These are phyloP conservation scores for Hylaeus anthracinus DNA, from an alignment of 1,140 invertebrate species.

Conservation along the genomic window DNA sequence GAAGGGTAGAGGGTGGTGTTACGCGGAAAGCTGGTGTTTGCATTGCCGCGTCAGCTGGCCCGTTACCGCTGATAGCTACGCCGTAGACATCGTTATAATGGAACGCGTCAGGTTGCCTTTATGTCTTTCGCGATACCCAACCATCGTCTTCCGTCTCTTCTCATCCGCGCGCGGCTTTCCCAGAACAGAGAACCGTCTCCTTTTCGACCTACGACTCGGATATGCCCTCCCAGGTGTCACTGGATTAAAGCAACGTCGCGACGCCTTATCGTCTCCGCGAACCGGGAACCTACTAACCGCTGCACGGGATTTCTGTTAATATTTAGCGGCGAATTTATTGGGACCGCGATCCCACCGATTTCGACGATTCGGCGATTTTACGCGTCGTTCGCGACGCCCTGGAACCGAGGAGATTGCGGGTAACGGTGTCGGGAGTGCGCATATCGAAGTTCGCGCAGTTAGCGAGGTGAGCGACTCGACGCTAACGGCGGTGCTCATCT, in stretches of 20 bases:
- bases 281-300: background rate
- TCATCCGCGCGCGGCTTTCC: background rate
- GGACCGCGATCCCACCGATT: too few species aligned
- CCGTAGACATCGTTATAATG: slow-evolving; percentile 69
- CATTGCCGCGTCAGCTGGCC: slow-evolving; percentile 69
- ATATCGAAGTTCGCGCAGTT: too few species aligned
- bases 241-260: slow-evolving; percentile 7
- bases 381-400: too few species aligned
- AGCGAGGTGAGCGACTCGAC: too few species aligned
- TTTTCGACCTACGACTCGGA: background rate
- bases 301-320: background rate
- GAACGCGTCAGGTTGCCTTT: slow-evolving; percentile 72
- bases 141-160: slow-evolving; percentile 8
- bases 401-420: too few species aligned
- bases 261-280: background rate
- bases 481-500: too few species aligned
- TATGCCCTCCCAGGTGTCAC: background rate
- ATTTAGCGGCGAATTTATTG: background rate
- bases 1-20: background rate
- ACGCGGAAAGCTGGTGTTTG: slow-evolving; percentile 59
- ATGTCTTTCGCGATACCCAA: slow-evolving; percentile 63
- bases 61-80: slow-evolving; percentile 65
- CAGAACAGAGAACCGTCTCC: background rate
- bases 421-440: too few species aligned
- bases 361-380: too few species aligned